Conservation (phyloP, 2,113 vertebrate species). For the Trematomus loennbergii region DNA sequence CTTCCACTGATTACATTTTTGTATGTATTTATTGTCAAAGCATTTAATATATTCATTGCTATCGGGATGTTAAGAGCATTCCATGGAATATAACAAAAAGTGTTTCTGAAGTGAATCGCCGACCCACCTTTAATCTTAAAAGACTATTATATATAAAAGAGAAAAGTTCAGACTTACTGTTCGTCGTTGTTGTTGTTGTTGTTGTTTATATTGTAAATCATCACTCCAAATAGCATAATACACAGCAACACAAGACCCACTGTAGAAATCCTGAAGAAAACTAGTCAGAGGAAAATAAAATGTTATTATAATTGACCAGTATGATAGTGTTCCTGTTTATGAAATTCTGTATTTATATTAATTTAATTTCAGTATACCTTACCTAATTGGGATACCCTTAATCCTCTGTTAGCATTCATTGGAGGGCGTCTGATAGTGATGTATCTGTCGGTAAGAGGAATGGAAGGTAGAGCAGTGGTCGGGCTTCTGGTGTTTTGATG, state of each 20-base stretch:
- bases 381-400: neutral
- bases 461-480: neutral
- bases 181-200: neutral
- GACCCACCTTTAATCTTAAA: neutral
- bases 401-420: neutral
- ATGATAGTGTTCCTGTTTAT: neutral
- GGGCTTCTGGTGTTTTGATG: neutral
- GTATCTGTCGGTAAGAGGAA: neutral
- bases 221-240: neutral
- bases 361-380: neutral
- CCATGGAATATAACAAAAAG: no score
- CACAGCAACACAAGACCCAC: slow-evolving; percentile 10
- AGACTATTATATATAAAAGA: neutral
- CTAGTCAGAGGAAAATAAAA: slow-evolving; percentile 19
- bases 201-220: neutral
- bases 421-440: neutral
- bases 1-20: no score
- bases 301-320: neutral
- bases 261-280: neutral
- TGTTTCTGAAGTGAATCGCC: no score
- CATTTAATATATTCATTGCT: no score
- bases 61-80: no score
- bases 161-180: slow-evolving; percentile 21
- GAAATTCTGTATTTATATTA: neutral
- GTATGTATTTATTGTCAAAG: no score